Percentiles rank a stretch among this genome's conserved stretches.
These are phyloP conservation scores for Scaptomyza tumidula DNA, from an alignment of 2,888 invertebrate genomes.

Conservation along the genomic window DNA sequence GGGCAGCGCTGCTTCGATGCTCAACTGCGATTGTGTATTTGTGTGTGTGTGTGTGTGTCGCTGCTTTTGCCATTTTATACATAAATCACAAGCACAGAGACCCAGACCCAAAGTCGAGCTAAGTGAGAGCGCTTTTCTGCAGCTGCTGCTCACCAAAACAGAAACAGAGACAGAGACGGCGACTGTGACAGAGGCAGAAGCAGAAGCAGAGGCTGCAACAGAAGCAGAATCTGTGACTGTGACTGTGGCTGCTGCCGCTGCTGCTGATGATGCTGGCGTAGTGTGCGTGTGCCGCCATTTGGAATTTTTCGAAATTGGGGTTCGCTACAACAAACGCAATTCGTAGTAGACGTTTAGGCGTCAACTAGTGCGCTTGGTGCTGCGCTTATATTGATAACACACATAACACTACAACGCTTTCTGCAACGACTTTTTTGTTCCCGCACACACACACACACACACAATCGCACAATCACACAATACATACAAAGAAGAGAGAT, in stretches of 20 bases:
- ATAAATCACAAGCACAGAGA: constrained; percentile 65
- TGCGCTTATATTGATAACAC: constrained; percentile 81
- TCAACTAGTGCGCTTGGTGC: constrained; percentile 85
- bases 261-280: constrained; percentile 28
- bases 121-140: constrained; percentile 56
- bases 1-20: constrained; percentile 47
- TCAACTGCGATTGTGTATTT: constrained; percentile 17
- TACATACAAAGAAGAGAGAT: not conserved
- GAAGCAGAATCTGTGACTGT: constrained; percentile 1
- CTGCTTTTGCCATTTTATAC: constrained; percentile 73
- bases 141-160: constrained; percentile 32
- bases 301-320: constrained; percentile 84
- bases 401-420: constrained; percentile 65
- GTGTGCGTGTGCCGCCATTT: constrained; percentile 81
- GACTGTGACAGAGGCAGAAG: constrained; percentile 6
- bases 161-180: constrained; percentile 14
- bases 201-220: constrained; percentile 8
- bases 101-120: constrained; percentile 23
- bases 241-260: no score
- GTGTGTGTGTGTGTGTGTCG: constrained; percentile 42
- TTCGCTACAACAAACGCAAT: constrained; percentile 85
- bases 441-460: constrained; percentile 13
- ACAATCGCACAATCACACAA: constrained; percentile 12
- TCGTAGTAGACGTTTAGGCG: constrained; percentile 86
- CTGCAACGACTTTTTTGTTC: constrained; percentile 34